These are phyloP conservation scores for Muricea muricata DNA, from an alignment of 92 coral and sea anemone species.

Conservation along the genomic window DNA sequence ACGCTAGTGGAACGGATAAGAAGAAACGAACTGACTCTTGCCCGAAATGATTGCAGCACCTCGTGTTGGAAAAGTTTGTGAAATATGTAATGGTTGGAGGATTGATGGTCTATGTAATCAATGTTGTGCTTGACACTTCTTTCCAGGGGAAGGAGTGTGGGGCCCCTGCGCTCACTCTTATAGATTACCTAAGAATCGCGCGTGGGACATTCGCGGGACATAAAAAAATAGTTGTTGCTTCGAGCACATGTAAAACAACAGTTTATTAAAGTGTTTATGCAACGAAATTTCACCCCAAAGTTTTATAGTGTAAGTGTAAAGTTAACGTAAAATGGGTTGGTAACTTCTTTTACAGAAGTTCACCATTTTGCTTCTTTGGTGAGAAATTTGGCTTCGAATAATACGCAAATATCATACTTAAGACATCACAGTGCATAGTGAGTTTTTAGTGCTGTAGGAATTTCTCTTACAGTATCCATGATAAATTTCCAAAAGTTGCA, in stretches of 20 bases:
- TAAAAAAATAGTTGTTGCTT: neutral
- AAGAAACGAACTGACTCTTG: neutral
- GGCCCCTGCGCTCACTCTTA: neutral
- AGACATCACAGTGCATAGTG: too few species aligned
- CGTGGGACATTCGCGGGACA: neutral
- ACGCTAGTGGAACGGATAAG: neutral
- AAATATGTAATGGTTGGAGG: neutral
- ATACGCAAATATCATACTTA: too few species aligned
- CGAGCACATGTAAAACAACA: neutral
- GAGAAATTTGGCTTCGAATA: too few species aligned
- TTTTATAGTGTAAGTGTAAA: too few species aligned
- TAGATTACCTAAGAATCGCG: neutral
- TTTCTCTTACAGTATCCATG: too few species aligned
- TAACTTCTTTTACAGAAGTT: too few species aligned
- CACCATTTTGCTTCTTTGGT: too few species aligned
- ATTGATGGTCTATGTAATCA: neutral
- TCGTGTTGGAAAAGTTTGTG: neutral
- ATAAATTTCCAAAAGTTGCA: too few species aligned
- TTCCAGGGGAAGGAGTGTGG: constrained; percentile 8
- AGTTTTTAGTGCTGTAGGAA: too few species aligned
- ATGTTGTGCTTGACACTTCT: neutral
- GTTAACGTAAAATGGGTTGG: too few species aligned
- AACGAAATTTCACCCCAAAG: too few species aligned
- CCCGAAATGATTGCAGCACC: neutral
- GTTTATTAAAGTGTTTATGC: too few species aligned